phyloP scores from a whole-genome alignment of 2,113 vertebrate genomes.

The Xenopus tropicalis region DNA sequence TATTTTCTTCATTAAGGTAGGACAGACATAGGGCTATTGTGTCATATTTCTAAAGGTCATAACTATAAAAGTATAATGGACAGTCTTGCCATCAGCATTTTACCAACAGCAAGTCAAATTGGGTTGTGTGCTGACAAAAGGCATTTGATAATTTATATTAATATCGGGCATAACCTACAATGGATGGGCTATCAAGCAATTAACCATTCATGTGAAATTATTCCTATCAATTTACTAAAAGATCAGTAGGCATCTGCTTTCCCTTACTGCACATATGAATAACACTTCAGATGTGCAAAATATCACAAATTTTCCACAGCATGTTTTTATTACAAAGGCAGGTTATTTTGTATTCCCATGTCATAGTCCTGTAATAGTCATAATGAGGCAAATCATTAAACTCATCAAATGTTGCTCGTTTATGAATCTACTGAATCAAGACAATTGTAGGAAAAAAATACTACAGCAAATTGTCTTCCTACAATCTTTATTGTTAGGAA shows the following conservation, averaged over 20 bases:
- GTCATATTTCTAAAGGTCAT: conserved; percentile 43
- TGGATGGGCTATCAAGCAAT: neutral
- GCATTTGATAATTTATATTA: no score
- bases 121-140: neutral
- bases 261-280: neutral
- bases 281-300: no score
- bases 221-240: neutral
- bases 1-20: conserved; percentile 25
- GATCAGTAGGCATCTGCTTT: neutral
- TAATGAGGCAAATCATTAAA: no score
- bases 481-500: no score
- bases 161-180: neutral
- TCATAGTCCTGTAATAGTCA: no score
- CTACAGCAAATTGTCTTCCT: no score
- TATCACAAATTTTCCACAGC: neutral
- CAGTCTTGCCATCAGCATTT: neutral
- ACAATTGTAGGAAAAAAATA: no score
- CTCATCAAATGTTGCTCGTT: no score
- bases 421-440: no score
- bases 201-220: neutral
- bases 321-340: neutral
- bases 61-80: conserved; percentile 34
- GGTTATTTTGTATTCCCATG: neutral
- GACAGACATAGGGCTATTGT: conserved; percentile 1
- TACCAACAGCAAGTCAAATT: conserved; percentile 1